Percentiles rank a stretch among this genome's conserved stretches.
These are phyloP conservation scores for Acanthopagrus latus DNA, from an alignment of 2,797 vertebrate species.

Conservation along the genomic window DNA sequence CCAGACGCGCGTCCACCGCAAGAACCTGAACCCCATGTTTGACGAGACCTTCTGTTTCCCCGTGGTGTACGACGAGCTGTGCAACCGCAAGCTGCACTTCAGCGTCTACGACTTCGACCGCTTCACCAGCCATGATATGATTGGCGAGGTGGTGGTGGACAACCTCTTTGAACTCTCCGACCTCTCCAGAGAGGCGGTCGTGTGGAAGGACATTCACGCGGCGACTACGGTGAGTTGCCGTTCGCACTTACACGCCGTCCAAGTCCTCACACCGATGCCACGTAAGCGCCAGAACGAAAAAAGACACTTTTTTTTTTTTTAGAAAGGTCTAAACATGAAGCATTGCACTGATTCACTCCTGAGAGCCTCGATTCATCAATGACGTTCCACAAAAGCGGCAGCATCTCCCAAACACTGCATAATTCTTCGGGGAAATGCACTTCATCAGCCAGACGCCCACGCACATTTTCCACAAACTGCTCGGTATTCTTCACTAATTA, in stretches of 20 bases:
- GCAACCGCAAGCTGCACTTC: slow-evolving; percentile 97
- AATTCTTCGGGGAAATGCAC: slow-evolving; percentile 62
- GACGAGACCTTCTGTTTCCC: slow-evolving; percentile 96
- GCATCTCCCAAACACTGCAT: slow-evolving; percentile 59
- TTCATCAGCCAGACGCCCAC: slow-evolving; percentile 72
- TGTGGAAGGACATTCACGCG: slow-evolving; percentile 98
- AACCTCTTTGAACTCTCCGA: slow-evolving; percentile 99
- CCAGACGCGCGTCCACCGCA: slow-evolving; percentile 97
- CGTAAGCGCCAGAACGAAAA: no score
- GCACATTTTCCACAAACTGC: slow-evolving; percentile 59
- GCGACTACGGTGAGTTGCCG: slow-evolving; percentile 93
- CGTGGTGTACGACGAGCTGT: slow-evolving; percentile 93
- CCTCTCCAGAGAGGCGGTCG: slow-evolving; percentile 95
- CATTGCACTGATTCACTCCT: slow-evolving; percentile 30
- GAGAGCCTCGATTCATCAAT: slow-evolving; percentile 40
- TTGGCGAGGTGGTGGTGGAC: slow-evolving; percentile 98
- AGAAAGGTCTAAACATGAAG: slow-evolving; percentile 44
- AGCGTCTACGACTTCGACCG: slow-evolving; percentile 99
- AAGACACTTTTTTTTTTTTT: slow-evolving; percentile 6
- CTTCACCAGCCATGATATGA: slow-evolving; percentile 99
- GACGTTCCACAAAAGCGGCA: slow-evolving; percentile 15
- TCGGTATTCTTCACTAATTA: slow-evolving; percentile 58
- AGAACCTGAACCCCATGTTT: slow-evolving; percentile 96
- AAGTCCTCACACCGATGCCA: neutral
- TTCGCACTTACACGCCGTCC: slow-evolving; percentile 9